phyloP scores from a whole-genome alignment of 2,113 vertebrate species.

The Osmerus mordax region DNA sequence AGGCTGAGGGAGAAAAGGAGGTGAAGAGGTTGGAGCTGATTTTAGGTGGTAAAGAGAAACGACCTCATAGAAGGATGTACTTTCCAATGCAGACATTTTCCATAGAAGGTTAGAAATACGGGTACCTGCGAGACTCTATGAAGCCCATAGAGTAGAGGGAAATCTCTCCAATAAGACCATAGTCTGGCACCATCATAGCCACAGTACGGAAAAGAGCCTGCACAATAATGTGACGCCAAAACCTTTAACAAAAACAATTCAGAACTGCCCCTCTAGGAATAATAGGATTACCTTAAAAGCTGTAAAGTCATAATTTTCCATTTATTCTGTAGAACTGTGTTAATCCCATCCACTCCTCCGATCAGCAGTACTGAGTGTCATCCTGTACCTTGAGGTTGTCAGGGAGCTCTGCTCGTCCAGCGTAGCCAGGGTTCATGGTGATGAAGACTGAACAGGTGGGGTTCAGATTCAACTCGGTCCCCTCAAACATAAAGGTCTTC shows the following conservation, averaged over 20 bases:
- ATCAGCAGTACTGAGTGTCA: not conserved
- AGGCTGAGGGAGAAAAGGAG: constrained; percentile 66
- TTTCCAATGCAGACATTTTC: not conserved
- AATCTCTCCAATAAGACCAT: constrained; percentile 91
- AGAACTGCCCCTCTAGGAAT: not conserved
- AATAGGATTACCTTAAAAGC: no score
- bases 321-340: no score
- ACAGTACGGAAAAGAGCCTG: constrained; percentile 90
- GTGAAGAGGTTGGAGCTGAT: not conserved
- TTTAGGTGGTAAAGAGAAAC: not conserved
- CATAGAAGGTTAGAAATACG: not conserved
- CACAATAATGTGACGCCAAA: constrained; percentile 4
- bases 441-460: constrained; percentile 90
- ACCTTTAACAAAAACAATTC: not conserved
- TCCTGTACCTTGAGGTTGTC: constrained; percentile 88
- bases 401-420: constrained; percentile 86
- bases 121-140: constrained; percentile 87
- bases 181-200: constrained; percentile 97
- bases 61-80: not conserved
- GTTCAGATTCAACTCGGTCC: constrained; percentile 86
- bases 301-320: no score
- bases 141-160: constrained; percentile 96
- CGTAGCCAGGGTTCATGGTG: constrained; percentile 96
- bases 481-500: constrained; percentile 85
- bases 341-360: not conserved